phyloP scores from a whole-genome alignment of 2,888 invertebrate genomes.

The Agonopterix heracliana region DNA sequence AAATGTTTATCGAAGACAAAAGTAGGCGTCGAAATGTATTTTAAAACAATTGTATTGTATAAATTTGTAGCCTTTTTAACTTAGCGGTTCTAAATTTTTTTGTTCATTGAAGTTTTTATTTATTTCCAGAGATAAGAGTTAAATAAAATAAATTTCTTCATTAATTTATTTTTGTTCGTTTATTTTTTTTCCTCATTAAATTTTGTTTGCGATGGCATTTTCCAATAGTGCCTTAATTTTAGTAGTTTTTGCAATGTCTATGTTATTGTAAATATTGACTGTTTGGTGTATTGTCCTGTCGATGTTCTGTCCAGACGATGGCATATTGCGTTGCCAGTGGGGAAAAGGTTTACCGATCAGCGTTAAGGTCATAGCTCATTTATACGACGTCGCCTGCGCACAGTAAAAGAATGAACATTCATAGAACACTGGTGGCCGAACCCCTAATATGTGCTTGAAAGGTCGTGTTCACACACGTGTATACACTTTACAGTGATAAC shows the following conservation, averaged over 20 bases:
- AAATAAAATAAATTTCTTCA: constrained; percentile 54
- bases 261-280: not conserved
- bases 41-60: constrained; percentile 25
- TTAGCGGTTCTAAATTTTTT: constrained; percentile 41
- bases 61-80: constrained; percentile 42
- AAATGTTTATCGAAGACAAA: constrained; percentile 21
- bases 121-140: constrained; percentile 43
- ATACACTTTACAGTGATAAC: too few species aligned
- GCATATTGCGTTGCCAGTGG: too few species aligned
- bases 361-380: too few species aligned
- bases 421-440: too few species aligned
- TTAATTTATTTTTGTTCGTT: constrained; percentile 40
- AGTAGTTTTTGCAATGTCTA: not conserved
- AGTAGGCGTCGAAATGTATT: constrained; percentile 21
- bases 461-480: too few species aligned
- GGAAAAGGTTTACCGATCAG: too few species aligned
- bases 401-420: too few species aligned
- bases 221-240: constrained; percentile 11
- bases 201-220: constrained; percentile 1
- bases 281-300: too few species aligned
- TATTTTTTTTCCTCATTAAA: constrained; percentile 16
- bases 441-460: too few species aligned
- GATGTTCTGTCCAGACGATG: too few species aligned
- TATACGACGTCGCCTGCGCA: too few species aligned
- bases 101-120: constrained; percentile 57